Percentiles rank a stretch among this genome's conserved stretches.
Conservation (phyloP, 2,113 vertebrate species). For the Odontesthes bonariensis region DNA sequence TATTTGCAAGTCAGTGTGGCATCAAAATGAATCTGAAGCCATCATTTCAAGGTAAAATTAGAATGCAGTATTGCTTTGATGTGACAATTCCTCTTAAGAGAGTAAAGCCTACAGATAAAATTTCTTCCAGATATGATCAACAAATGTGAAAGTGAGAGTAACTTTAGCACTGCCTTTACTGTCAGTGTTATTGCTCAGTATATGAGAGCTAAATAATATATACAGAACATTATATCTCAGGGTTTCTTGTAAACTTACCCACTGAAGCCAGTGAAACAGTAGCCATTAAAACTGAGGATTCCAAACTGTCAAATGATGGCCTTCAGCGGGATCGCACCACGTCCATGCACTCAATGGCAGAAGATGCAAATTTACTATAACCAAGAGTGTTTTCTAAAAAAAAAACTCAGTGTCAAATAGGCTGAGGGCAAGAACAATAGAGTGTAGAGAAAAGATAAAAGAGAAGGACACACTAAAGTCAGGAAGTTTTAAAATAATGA, state of each 20-base stretch:
- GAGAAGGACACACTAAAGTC: too few relatives aligned
- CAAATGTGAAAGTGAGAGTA: neutral
- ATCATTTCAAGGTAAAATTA: neutral
- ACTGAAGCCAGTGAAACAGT: neutral
- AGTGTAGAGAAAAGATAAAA: too few relatives aligned
- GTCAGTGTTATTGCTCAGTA: neutral
- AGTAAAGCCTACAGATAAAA: neutral
- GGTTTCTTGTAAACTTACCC: neutral
- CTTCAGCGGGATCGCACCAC: conserved; percentile 28
- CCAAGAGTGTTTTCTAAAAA: too few relatives aligned
- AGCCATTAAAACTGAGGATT: conserved; percentile 30
- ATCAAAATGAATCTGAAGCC: neutral
- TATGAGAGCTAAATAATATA: neutral
- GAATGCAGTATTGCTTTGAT: neutral
- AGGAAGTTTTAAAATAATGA: too few relatives aligned
- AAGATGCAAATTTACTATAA: conserved; percentile 45
- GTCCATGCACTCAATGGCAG: conserved; percentile 42
- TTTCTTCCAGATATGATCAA: neutral
- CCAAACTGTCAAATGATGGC: conserved; percentile 31
- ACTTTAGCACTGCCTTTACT: neutral
- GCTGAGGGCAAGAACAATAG: too few relatives aligned
- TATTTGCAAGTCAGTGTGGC: neutral
- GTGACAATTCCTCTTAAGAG: neutral
- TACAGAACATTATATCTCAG: neutral
- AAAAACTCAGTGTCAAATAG: too few relatives aligned